Evolutionary conservation across 2,797 vertebrate genomes (phyloP), one percentile per base, ranked within the genome.

Genomic region (Acipenser oxyrinchus): DNA sequence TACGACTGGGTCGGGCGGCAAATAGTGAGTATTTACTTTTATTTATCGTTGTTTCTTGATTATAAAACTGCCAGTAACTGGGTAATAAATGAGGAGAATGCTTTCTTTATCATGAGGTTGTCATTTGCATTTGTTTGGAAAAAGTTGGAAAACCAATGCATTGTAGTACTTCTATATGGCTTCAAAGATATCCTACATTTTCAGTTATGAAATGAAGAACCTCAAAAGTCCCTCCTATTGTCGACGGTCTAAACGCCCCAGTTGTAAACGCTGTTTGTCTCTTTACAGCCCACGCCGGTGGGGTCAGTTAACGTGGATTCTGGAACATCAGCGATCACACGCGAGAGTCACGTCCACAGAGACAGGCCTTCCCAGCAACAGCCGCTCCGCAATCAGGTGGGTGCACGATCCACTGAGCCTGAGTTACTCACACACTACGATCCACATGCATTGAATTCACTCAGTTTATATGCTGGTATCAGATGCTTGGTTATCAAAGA

Each of bases 1-100:
- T 99, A 98, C 6, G 96, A 98, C 86, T 99, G 96, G 96, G 93
- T 98, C 1, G 96, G 96, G 85, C 93, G 95, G 77, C 94, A 93
- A 84, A 98, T 99, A 73, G 96, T 99, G 86, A 96, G 97, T 96
- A 62, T 63, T 6, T 37, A 37, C 37, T 37, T 37, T 37, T 37
- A 37, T 37, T 37, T 37, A 37, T 37, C 37, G 37, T 37, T 37
- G 37, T 37, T 37, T 37, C 37, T 37, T 37, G 37, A 37, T 37
- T 37, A 37, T 37, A 37, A 37, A 37, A 37, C 5, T 37, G 37
- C 37, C 37, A 37, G 37, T 37, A 37, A 37, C 37, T 4, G 37
- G 37, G 37, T 37, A 37, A 37, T 37, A 4, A 37, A 37, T 1
- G 37, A 37, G 37, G 0, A 37, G 37, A 37, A 37, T 37, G 5